Evolutionary conservation across 2,888 invertebrate species (phyloP).

Genomic region (Eupeodes luniger): DNA sequence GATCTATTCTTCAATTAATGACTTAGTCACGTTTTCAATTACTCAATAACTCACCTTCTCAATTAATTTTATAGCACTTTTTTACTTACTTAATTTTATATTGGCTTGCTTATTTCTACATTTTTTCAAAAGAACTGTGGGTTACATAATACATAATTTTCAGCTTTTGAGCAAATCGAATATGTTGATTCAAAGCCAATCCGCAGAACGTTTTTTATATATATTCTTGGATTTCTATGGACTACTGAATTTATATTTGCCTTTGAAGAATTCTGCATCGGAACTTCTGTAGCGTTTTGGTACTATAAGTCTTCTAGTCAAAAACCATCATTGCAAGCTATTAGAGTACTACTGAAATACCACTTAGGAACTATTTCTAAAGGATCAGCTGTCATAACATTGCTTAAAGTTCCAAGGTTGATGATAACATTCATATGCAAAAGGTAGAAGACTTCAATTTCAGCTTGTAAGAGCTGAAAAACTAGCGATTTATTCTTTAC

Average conservation of each 20-base stretch:
- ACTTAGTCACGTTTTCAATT: no score
- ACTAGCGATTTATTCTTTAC: no score
- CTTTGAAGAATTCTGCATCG: constrained; percentile 96
- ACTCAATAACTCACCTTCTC: no score
- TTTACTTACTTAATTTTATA: no score
- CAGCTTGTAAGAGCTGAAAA: no score
- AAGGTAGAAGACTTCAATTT: not conserved
- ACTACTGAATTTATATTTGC: constrained; percentile 96
- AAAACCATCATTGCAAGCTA: constrained; percentile 86
- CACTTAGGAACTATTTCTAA: constrained; percentile 97
- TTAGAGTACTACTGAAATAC: constrained; percentile 91
- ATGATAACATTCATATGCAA: constrained; percentile 85
- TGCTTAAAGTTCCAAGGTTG: constrained; percentile 95
- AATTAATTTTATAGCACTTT: no score
- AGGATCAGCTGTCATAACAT: constrained; percentile 95
- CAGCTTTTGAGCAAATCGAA: constrained; percentile 88
- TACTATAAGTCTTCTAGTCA: constrained; percentile 92
- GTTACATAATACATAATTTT: no score
- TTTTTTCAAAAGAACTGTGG: no score
- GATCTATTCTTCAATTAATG: no score
- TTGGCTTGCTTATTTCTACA: no score
- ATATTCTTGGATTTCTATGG: constrained; percentile 95
- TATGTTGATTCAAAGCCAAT: constrained; percentile 91
- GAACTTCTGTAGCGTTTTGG: constrained; percentile 96
- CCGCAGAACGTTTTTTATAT: constrained; percentile 97